Base-by-base conservation (phyloP, 2,888 invertebrate species). In the Nematopogon swammerdamellus region DNA sequence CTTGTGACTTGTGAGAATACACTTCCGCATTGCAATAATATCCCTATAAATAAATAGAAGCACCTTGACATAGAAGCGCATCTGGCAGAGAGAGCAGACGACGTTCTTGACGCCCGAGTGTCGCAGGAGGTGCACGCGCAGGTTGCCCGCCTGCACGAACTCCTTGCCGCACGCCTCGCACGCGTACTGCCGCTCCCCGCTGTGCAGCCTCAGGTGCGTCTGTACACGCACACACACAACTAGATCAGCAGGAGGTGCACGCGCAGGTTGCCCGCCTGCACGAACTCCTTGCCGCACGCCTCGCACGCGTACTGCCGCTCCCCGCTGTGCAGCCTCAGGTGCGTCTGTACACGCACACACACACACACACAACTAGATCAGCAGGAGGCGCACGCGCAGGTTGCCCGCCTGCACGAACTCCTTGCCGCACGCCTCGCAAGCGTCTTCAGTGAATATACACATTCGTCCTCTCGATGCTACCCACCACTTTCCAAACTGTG, bases 51-150 rank as follows among this genome's bases (percentile, higher is more conserved):
- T n/a, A n/a, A n/a, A n/a, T n/a, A n/a, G n/a, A n/a, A n/a, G 36
- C n/a, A 36, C 36, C 36, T 36, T 36, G 6, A 36, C 36, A 14
- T 36, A 36, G 36, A 36, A 79, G 51, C 69, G 64, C 79, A 76
- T 79, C 50, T 79, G 70, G 54, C 80, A 80, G 14, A 73, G 56
- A 2, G 66, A 61, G 53, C 80, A 80, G 0, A 73, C 72, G 18
- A 79, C 65, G 54, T 72, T 74, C 60, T 80, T 80, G 56, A 80
- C 65, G 42, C 80, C 80, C 0, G 72, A 67, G 56, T 80, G 80
- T 10, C 80, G 58, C 19, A 80, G 74, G 45, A 80, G 64, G 49
- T 80, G 80, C 2, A 68, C 70, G 60, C 79, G 80, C 29, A 80
- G 63, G 53, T 79, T 76, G 11, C 75, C 73, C 2, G 71, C 66